These are phyloP conservation scores for Iguana delicatissima DNA, from an alignment of 2,797 vertebrate species.

Conservation along the genomic window DNA sequence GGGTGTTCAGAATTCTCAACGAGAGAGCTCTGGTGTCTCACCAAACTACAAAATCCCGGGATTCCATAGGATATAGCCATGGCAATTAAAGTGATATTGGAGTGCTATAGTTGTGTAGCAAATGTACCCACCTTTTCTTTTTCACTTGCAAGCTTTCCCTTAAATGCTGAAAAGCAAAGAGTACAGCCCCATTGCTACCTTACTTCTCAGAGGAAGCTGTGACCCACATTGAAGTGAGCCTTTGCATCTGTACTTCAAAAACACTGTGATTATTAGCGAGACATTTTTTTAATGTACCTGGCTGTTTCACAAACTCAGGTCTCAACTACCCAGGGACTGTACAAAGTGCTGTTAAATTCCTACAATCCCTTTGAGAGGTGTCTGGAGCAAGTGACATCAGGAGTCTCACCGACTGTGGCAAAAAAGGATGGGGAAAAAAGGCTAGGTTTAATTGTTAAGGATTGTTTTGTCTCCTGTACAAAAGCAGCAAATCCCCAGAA, in stretches of 20 bases:
- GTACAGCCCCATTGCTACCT: neutral
- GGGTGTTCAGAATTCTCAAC: too few relatives aligned
- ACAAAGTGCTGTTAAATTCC: rapidly evolving
- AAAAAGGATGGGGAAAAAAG: conserved; percentile 20
- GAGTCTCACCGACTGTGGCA: conserved; percentile 15
- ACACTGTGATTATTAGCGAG: neutral
- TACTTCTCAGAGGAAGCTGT: neutral
- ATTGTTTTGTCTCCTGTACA: conserved; percentile 76
- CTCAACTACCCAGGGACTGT: conserved; percentile 47
- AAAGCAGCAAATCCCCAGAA: conserved; percentile 77
- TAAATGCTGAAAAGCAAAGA: neutral
- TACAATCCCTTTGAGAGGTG: conserved; percentile 29
- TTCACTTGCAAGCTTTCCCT: rapidly evolving
- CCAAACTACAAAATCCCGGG: too few relatives aligned
- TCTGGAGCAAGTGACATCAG: conserved; percentile 53
- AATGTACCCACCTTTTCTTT: neutral
- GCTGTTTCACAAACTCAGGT: conserved; percentile 4
- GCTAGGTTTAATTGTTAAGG: conserved; percentile 67
- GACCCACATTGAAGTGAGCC: neutral
- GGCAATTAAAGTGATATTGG: too few relatives aligned
- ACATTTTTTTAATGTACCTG: neutral
- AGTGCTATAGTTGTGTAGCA: too few relatives aligned
- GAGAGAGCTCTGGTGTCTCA: too few relatives aligned
- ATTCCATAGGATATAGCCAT: too few relatives aligned
- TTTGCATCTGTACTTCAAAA: conserved; percentile 16